Base-by-base conservation (phyloP, 2,888 invertebrate species). In the Eupithecia inturbata region DNA sequence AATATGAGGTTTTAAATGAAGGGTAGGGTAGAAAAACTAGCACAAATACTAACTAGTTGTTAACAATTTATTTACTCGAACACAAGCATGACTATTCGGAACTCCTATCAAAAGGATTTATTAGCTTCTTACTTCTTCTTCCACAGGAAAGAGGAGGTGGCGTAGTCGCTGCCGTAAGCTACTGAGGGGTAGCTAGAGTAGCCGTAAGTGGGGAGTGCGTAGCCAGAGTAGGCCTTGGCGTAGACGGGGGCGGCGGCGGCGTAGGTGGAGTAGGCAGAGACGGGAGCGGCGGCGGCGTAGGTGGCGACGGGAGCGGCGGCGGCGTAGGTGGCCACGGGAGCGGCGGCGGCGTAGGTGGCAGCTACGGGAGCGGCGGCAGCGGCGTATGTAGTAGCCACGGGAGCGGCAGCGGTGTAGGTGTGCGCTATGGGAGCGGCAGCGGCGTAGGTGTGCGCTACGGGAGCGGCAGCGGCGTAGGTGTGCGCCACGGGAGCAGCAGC, bases 231-330 rank as follows among this genome's bases (percentile, higher is more conserved):
- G 63, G 80, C 74, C 73, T 69, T 80, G 33, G 82, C 76, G 72
- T 74, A 74, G 63, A 74, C 70, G 57, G 76, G 74, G 67, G 71
- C 73, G 67, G 83, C 79, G 73, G 88, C 88, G 36, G 86, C 82
- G 49, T 88, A 86, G 79, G 19, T 90, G 57, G 85, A 83, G 84
- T 90, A 91, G 10, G 90, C 4, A 63, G 90, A 86, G 81, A 87
- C 85, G 45, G 88, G 87, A 10, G 86, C 78, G 1, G 14, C 89
- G 79, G 81, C 87, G 84, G 73, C 62, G 70, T 74, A 74, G 22
- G 66, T 71, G 64, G 74, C 45, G 14, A 60, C 57, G 57, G 57
- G 45, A 33, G 74, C 60, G 36, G 74, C 71, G 36, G 74, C 66
- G 71, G 64, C 36, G 67, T 66, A 68, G 49, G 62, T 53, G 14